Evolutionary conservation across 2,888 invertebrate genomes (phyloP).

Genomic region (Catocala fraxini): DNA sequence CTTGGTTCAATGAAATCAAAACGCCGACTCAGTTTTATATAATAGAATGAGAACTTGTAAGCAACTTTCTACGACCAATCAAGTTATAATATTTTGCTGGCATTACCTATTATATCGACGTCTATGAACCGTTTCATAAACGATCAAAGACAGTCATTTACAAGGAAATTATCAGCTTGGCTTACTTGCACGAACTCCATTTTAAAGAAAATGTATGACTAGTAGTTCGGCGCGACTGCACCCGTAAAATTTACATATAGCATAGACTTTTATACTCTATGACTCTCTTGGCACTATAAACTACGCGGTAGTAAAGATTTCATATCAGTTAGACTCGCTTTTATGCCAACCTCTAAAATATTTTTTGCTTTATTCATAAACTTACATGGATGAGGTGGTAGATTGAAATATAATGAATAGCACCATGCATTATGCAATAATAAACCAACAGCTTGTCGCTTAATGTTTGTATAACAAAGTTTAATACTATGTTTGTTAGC

Average conservation of each 20-base stretch:
- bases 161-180: slow-evolving; percentile 6
- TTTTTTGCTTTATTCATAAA: slow-evolving; percentile 9
- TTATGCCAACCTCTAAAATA: slow-evolving; percentile 12
- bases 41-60: too few relatives aligned
- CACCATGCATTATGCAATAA: too few relatives aligned
- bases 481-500: too few relatives aligned
- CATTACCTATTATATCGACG: too few relatives aligned
- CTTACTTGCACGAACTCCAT: slow-evolving; percentile 1
- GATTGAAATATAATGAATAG: slow-evolving; percentile 5
- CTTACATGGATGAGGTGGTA: slow-evolving; percentile 1
- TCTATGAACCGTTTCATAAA: background rate
- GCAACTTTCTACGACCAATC: too few relatives aligned
- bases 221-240: slow-evolving; percentile 8
- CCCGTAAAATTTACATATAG: slow-evolving; percentile 20
- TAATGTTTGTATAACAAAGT: too few relatives aligned
- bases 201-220: slow-evolving; percentile 11
- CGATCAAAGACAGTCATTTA: slow-evolving; percentile 1
- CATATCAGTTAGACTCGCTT: slow-evolving; percentile 15
- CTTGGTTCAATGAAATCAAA: background rate
- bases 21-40: too few relatives aligned
- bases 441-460: background rate
- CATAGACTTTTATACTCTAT: slow-evolving; percentile 18
- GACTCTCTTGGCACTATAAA: slow-evolving; percentile 18
- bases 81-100: background rate
- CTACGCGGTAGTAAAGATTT: slow-evolving; percentile 18